Evolutionary conservation across 2,888 invertebrate species (phyloP).

Genomic region (Entomobrya multifasciata): DNA sequence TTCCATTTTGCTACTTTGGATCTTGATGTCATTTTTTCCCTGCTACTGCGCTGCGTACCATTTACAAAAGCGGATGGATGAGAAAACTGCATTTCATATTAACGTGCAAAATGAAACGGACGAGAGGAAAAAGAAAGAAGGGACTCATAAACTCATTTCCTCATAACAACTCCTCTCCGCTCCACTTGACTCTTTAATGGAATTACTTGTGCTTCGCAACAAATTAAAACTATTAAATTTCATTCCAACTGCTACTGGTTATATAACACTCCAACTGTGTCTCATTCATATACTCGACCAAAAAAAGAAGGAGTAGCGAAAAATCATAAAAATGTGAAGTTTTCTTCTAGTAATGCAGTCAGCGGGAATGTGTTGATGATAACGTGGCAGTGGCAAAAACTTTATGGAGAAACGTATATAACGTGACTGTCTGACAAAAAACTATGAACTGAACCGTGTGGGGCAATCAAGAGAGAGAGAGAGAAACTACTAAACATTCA

Average conservation of each 20-base stretch:
- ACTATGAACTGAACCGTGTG: too few species aligned
- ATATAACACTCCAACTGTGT: too few species aligned
- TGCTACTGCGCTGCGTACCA: too few species aligned
- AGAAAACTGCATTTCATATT: constrained; percentile 39
- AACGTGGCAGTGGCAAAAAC: neutral
- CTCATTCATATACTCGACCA: too few species aligned
- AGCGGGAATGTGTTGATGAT: neutral
- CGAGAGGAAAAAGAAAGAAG: neutral
- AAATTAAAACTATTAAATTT: constrained; percentile 65
- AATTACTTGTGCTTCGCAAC: constrained; percentile 56
- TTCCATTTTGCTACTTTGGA: constrained; percentile 21
- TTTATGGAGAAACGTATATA: neutral
- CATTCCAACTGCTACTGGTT: constrained; percentile 25
- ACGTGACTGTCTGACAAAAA: neutral
- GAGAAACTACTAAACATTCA: too few species aligned
- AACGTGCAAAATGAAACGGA: constrained; percentile 23
- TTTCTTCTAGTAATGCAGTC: neutral
- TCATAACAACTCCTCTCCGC: constrained; percentile 39
- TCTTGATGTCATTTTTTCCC: too few species aligned
- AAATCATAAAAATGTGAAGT: constrained; percentile 9
- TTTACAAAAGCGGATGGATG: too few species aligned
- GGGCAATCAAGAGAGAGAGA: too few species aligned
- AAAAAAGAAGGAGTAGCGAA: too few species aligned
- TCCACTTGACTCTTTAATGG: constrained; percentile 48
- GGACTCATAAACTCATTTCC: constrained; percentile 56